Conservation (phyloP, 2,113 vertebrate genomes). For the Ailurus styani region DNA sequence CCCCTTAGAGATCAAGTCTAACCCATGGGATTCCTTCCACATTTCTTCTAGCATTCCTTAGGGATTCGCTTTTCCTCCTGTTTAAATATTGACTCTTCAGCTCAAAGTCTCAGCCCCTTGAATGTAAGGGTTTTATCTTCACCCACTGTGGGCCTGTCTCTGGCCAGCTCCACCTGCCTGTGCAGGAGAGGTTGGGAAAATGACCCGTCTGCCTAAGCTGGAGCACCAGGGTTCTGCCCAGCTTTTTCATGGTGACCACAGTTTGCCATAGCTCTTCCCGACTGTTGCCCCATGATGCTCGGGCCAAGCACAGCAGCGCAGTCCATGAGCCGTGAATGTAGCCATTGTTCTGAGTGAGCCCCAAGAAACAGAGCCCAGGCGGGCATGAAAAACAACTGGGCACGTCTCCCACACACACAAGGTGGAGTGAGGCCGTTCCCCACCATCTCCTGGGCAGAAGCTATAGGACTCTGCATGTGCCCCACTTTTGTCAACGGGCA, state of each 20-base stretch:
- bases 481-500: background rate
- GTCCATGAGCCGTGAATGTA: accelerated
- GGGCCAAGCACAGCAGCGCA: background rate
- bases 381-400: background rate
- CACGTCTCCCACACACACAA: accelerated
- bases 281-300: background rate
- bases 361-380: accelerated
- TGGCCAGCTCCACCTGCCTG: accelerated
- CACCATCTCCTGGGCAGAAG: accelerated
- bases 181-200: too few species aligned
- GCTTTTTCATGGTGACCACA: accelerated
- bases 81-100: background rate
- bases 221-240: accelerated
- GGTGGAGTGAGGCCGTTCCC: accelerated
- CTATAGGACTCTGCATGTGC: accelerated
- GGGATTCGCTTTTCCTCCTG: background rate
- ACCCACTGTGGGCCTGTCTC: accelerated
- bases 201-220: too few species aligned
- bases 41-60: accelerated
- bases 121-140: background rate
- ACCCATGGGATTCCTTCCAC: too few species aligned
- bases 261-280: background rate
- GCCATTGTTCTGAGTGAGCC: background rate
- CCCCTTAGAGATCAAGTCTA: accelerated
- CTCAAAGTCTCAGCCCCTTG: accelerated